Percentiles rank a stretch among this genome's conserved stretches.
Conservation (phyloP, 2,888 invertebrate genomes). For the Scaptomyza flava region DNA sequence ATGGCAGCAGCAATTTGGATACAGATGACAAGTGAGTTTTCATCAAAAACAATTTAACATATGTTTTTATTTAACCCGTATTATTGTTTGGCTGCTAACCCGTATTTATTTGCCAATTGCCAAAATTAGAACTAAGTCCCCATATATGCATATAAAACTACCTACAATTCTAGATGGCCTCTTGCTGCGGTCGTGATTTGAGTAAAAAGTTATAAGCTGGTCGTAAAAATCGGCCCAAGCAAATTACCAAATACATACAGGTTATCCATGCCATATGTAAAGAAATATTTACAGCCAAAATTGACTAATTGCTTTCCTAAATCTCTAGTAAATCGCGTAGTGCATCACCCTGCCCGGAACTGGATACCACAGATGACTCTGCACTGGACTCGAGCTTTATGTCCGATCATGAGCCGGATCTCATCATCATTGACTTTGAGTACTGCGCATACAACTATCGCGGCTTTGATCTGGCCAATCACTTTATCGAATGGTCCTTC, state of each 20-base stretch:
- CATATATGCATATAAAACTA: constrained; percentile 60
- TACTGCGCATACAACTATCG: constrained; percentile 98
- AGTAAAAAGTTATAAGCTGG: constrained; percentile 50
- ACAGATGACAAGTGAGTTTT: constrained; percentile 57
- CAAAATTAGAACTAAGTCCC: constrained; percentile 20
- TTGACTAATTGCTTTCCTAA: constrained; percentile 28
- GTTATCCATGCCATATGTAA: constrained; percentile 56
- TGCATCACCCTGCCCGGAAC: constrained; percentile 58
- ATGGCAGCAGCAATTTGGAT: constrained; percentile 66
- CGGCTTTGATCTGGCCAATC: constrained; percentile 97
- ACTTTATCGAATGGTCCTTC: constrained; percentile 96
- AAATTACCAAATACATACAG: constrained; percentile 61
- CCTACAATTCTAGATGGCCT: constrained; percentile 69
- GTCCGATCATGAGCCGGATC: constrained; percentile 85
- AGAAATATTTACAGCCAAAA: constrained; percentile 8
- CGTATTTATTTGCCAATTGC: constrained; percentile 55
- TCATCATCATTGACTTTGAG: constrained; percentile 96
- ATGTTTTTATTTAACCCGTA: constrained; percentile 1
- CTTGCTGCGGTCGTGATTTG: constrained; percentile 68
- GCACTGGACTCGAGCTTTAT: constrained; percentile 75
- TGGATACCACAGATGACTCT: constrained; percentile 81
- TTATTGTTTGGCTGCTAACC: constrained; percentile 55
- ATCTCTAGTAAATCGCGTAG: constrained; percentile 48
- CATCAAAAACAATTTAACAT: background rate
- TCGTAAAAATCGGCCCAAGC: constrained; percentile 36